Conservation (phyloP, 2,888 invertebrate genomes). For the Cheiracanthium punctorium region DNA sequence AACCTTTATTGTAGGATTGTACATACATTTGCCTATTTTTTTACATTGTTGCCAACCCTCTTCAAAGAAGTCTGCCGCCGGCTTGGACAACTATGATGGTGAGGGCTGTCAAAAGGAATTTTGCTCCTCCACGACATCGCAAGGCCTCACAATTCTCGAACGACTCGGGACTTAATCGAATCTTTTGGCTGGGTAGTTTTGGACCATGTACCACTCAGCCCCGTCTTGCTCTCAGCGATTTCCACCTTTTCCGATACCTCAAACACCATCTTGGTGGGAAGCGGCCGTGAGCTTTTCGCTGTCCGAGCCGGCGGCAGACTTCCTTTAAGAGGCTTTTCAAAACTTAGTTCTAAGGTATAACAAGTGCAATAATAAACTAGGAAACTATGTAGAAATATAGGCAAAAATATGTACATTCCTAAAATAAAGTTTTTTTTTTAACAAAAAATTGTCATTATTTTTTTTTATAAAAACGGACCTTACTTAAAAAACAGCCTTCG, state of each 20-base stretch:
- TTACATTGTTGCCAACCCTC: background rate
- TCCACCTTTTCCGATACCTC: too few species aligned
- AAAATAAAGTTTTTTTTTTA: background rate
- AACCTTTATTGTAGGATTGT: background rate
- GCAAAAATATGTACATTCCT: background rate
- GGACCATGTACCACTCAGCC: too few species aligned
- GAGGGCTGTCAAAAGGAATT: too few species aligned
- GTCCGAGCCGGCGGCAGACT: background rate
- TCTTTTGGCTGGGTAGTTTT: too few species aligned
- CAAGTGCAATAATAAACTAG: background rate
- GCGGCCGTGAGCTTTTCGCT: background rate
- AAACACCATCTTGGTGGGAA: background rate
- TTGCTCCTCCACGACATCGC: too few species aligned
- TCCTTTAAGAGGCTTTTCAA: background rate
- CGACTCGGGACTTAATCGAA: too few species aligned
- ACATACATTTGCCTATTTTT: background rate
- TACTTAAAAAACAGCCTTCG: too few species aligned
- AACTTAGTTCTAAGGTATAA: constrained; percentile 3
- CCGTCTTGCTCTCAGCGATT: too few species aligned
- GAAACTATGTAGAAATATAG: too few species aligned
- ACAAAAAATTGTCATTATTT: too few species aligned
- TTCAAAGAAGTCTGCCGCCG: background rate
- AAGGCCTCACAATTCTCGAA: too few species aligned
- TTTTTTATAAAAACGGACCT: too few species aligned
- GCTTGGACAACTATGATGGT: background rate